Base-by-base conservation (phyloP, 2,888 invertebrate species). In the Diadegma fenestrale region DNA sequence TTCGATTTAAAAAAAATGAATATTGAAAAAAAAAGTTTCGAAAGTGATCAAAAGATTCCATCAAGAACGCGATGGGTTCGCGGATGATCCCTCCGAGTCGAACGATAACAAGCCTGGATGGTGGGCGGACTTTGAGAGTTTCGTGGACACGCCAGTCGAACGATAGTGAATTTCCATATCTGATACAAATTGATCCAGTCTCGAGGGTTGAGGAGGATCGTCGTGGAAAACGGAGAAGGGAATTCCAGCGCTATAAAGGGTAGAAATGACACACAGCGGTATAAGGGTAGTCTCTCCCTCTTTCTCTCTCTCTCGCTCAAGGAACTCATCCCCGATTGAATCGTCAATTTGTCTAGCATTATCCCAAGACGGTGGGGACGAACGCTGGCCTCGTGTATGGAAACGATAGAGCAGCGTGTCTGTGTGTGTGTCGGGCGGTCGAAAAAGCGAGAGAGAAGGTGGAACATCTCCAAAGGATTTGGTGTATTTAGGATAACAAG, bases 401-500 rank as follows among this genome's bases (percentile, higher is more conserved):
- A 72, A 73, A 73, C 43, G 19, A 12, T 26, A 26, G 48, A 51
- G 43, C 6, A 26, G 22, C 33, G 66, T 26, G 8, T 51, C 45
- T 4, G 80, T 19, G 37, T 5, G 43, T 51, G 58, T 54, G 66
- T 84, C 37, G 68, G 64, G 77, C 66, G 61, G 58, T 12, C 45
- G 33, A 45, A 41, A 45, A 33, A 45, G 12, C 63, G 63, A 45
- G 37, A 12, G 79, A 64, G 51, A 12, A 45, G 63, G 48, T 80
- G 66, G 71, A 77, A 77, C 68, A 64, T 91, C 91, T 92, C 92
- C 91, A 91, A 93, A 93, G 93, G 93, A 93, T 94, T 93, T 93
- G 92, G 93, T 94, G 92, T 94, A 94, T 94, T 94, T 94, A 93
- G 94, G 94, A 94, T 94, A 94, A 94, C 94, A 93, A 94, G 94